These are phyloP conservation scores for Empidonax alnorum DNA, from an alignment of 2,113 vertebrate species.

Conservation along the genomic window DNA sequence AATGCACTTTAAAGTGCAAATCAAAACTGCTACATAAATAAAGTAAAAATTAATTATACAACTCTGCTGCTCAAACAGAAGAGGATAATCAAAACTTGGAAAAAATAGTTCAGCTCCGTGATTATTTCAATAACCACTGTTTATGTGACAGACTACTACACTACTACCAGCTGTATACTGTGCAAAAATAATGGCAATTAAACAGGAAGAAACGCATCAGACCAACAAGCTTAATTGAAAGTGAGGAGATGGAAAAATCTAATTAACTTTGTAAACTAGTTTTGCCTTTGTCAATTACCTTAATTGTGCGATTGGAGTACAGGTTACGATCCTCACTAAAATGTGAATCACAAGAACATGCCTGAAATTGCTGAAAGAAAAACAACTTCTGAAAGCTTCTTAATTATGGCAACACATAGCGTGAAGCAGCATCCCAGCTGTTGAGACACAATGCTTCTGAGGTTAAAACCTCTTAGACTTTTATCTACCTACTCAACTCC, in stretches of 20 bases:
- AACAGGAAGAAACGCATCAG: slow-evolving; percentile 70
- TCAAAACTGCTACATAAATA: slow-evolving; percentile 41
- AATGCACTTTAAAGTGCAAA: slow-evolving; percentile 15
- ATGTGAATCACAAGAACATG: slow-evolving; percentile 22
- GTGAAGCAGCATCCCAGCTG: neutral
- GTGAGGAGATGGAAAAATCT: slow-evolving; percentile 79
- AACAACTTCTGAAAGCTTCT: neutral
- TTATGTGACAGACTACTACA: slow-evolving; percentile 43
- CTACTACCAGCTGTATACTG: slow-evolving; percentile 31
- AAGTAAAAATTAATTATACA: slow-evolving; percentile 65
- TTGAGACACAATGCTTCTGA: neutral
- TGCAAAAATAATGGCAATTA: slow-evolving; percentile 64
- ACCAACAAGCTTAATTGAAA: slow-evolving; percentile 79
- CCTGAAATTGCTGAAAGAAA: slow-evolving; percentile 42
- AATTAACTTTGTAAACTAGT: slow-evolving; percentile 82
- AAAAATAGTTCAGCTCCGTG: slow-evolving; percentile 42
- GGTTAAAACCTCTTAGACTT: neutral
- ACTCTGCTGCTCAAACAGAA: slow-evolving; percentile 50
- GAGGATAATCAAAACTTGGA: slow-evolving; percentile 55
- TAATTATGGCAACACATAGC: neutral
- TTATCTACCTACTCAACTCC: neutral
- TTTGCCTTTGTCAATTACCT: slow-evolving; percentile 79
- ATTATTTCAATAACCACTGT: slow-evolving; percentile 64
- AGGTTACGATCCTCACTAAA: slow-evolving; percentile 60
- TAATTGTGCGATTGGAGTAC: slow-evolving; percentile 70